phyloP scores from a whole-genome alignment of 1,140 invertebrate genomes.

The Hyposmocoma kahamanoa region DNA sequence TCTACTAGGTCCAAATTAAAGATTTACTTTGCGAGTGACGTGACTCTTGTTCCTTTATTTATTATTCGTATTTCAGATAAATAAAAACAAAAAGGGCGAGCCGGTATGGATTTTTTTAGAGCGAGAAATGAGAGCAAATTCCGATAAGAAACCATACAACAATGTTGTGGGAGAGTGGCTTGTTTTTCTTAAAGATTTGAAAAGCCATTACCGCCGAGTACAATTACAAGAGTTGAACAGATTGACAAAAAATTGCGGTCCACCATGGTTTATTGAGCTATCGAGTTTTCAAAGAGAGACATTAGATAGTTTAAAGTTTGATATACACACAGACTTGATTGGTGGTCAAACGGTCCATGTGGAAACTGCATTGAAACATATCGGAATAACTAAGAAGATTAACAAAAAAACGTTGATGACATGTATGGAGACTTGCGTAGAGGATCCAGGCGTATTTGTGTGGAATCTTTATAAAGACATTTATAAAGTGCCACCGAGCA shows the following conservation, averaged over 20 bases:
- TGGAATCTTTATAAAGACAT: constrained; percentile 48
- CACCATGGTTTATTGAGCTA: constrained; percentile 50
- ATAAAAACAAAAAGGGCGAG: constrained; percentile 2
- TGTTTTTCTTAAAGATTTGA: constrained; percentile 43
- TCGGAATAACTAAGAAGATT: constrained; percentile 47
- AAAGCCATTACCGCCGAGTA: constrained; percentile 21
- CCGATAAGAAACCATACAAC: constrained; percentile 15
- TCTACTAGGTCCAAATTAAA: too few species aligned
- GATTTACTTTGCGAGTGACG: too few species aligned
- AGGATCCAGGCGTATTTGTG: constrained; percentile 54
- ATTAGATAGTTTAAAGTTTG: constrained; percentile 30
- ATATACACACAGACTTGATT: constrained; percentile 55
- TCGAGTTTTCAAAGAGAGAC: constrained; percentile 40
- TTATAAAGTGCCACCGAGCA: constrained; percentile 47
- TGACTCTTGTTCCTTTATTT: too few species aligned
- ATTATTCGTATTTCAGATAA: constrained; percentile 8
- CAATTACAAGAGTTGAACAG: constrained; percentile 32
- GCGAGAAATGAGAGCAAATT: constrained; percentile 11
- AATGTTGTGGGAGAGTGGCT: constrained; percentile 53
- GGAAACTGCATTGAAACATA: constrained; percentile 40
- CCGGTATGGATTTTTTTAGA: constrained; percentile 16
- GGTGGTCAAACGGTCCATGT: constrained; percentile 42
- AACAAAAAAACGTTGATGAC: constrained; percentile 37
- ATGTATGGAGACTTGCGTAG: constrained; percentile 38
- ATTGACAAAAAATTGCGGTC: constrained; percentile 39